Conservation (phyloP, 2,113 vertebrate genomes). For the Murina feae region DNA sequence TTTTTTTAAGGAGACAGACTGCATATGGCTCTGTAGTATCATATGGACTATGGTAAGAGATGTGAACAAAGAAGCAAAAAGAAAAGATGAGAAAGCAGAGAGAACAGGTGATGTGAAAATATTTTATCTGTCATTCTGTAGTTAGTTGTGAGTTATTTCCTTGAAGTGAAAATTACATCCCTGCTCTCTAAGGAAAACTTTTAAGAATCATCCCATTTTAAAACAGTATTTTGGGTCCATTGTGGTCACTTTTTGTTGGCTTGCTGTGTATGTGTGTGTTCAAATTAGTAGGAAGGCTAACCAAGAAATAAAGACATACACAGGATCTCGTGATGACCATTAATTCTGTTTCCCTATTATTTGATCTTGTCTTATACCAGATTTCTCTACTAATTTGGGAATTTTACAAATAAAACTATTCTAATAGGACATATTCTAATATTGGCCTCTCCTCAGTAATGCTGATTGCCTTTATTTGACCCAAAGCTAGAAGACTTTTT, state of each 20-base stretch:
- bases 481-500: neutral
- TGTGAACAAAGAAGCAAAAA: neutral
- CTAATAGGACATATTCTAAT: neutral
- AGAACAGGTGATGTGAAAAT: neutral
- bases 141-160: slow-evolving; percentile 8
- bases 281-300: neutral
- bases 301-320: neutral
- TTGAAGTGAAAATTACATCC: neutral
- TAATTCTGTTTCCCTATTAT: neutral
- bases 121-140: neutral
- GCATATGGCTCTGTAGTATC: neutral
- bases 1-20: neutral
- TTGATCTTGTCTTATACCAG: neutral
- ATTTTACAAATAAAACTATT: neutral
- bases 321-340: neutral
- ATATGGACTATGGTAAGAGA: neutral
- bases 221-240: neutral
- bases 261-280: neutral
- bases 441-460: neutral
- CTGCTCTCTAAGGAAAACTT: neutral
- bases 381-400: neutral
- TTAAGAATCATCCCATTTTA: neutral
- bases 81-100: neutral
- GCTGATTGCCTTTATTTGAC: neutral
- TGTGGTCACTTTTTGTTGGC: neutral